These are phyloP conservation scores for Caenorhabditis sulstoni DNA, from an alignment of 2,888 invertebrate genomes.

Conservation along the genomic window DNA sequence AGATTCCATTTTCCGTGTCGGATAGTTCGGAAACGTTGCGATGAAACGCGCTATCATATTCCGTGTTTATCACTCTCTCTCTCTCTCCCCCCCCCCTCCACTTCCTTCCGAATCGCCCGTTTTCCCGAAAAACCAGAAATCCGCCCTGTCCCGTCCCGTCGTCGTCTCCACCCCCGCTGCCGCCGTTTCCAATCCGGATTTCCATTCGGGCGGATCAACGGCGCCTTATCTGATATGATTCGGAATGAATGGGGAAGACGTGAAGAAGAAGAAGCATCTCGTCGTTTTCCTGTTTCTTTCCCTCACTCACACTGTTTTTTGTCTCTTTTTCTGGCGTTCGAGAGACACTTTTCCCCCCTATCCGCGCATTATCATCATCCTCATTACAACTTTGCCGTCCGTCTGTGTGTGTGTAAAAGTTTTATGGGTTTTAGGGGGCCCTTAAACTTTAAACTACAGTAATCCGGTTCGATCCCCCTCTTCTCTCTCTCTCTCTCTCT, in stretches of 20 bases:
- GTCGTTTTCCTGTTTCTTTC: neutral
- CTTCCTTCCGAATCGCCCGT: slow-evolving; percentile 32
- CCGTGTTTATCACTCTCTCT: neutral
- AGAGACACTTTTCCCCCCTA: too few species aligned
- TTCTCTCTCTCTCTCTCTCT: neutral
- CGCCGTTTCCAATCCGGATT: slow-evolving; percentile 63
- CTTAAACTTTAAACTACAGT: too few species aligned
- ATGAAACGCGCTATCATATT: slow-evolving; percentile 14
- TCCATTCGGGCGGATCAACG: slow-evolving; percentile 51
- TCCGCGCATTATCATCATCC: too few species aligned
- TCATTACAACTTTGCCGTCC: too few species aligned
- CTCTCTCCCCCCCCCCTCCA: slow-evolving; percentile 3
- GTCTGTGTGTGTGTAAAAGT: too few species aligned
- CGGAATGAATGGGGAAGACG: slow-evolving; percentile 1
- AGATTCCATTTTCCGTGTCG: too few species aligned
- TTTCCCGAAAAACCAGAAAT: neutral
- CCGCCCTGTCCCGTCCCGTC: neutral
- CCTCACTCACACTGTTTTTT: neutral
- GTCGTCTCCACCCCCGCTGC: slow-evolving; percentile 27
- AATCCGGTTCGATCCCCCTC: too few species aligned
- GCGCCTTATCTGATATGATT: slow-evolving; percentile 62
- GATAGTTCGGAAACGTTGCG: slow-evolving; percentile 24
- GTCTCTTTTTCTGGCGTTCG: too few species aligned
- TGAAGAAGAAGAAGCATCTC: neutral
- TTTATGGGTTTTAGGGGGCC: too few species aligned